A percentile compares a stretch with the other conserved stretches of the same genome.
Conservation (phyloP, 2,888 invertebrate genomes). For the Panzeria rudis region DNA sequence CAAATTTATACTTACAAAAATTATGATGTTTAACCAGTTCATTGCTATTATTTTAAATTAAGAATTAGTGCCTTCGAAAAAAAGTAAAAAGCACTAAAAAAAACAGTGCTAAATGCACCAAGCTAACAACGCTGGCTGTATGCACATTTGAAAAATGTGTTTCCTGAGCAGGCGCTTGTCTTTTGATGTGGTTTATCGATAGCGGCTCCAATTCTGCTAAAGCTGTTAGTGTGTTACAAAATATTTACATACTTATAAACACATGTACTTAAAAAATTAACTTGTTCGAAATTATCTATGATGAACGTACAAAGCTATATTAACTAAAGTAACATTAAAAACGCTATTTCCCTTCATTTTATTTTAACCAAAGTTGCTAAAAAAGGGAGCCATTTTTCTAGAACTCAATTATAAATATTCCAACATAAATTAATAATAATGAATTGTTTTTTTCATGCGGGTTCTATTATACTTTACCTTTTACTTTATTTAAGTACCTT, state of each 20-base stretch:
- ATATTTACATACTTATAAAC: neutral
- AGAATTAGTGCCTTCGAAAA: no score
- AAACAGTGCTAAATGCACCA: no score
- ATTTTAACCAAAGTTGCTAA: neutral
- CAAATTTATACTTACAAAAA: no score
- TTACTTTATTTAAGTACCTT: constrained; percentile 13
- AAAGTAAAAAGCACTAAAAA: no score
- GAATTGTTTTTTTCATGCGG: constrained; percentile 6
- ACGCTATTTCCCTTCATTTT: neutral
- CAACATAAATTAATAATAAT: constrained; percentile 25
- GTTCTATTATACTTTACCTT: constrained; percentile 32
- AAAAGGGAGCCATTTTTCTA: neutral
- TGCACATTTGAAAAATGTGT: no score
- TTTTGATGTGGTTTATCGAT: neutral
- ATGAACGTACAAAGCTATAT: neutral
- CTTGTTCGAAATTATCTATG: neutral
- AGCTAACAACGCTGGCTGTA: no score
- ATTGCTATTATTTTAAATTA: no score
- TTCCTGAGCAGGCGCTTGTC: no score
- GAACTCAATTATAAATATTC: neutral
- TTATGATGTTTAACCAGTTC: no score
- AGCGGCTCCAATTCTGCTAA: neutral
- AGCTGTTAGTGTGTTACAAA: neutral
- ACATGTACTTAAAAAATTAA: neutral
- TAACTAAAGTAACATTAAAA: neutral